phyloP scores from a whole-genome alignment of 37 sponge, comb jelly and placozoan species.

The Cladorhizidae sp. region DNA sequence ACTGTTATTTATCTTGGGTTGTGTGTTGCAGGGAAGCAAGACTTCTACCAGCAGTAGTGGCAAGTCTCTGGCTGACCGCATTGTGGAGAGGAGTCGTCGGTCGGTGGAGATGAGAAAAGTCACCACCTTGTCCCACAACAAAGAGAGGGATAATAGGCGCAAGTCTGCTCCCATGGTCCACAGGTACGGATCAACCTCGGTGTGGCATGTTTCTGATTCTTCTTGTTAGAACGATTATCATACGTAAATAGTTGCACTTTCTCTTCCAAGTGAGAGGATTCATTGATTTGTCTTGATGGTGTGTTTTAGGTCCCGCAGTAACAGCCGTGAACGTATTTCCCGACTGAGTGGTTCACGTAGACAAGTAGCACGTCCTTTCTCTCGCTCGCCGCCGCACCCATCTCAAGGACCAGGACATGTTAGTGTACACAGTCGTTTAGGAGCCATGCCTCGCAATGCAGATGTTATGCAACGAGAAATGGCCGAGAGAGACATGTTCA shows the following conservation, averaged over 20 bases:
- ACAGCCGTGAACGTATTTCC: constrained; percentile 1
- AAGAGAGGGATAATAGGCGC: background rate
- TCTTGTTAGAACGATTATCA: no score
- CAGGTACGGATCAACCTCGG: background rate
- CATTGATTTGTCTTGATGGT: no score
- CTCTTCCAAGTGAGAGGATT: no score
- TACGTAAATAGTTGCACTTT: no score
- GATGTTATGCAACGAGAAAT: constrained; percentile 9
- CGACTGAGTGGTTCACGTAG: background rate
- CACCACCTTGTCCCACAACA: background rate
- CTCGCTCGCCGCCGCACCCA: background rate
- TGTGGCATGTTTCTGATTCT: no score
- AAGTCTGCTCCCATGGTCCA: constrained; percentile 1
- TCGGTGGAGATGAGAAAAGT: constrained; percentile 4
- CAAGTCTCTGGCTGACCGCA: background rate
- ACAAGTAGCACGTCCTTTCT: background rate
- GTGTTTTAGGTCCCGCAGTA: constrained; percentile 10
- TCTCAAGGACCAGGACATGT: background rate
- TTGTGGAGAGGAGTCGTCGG: constrained; percentile 1
- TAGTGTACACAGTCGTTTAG: constrained; percentile 3
- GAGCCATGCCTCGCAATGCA: background rate
- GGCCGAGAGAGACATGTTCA: constrained; percentile 10
- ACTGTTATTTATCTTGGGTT: background rate
- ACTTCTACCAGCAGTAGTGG: background rate
- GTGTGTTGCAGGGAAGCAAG: background rate